Base-by-base conservation (phyloP, 2,888 invertebrate genomes). In the Branchellion lobata region DNA sequence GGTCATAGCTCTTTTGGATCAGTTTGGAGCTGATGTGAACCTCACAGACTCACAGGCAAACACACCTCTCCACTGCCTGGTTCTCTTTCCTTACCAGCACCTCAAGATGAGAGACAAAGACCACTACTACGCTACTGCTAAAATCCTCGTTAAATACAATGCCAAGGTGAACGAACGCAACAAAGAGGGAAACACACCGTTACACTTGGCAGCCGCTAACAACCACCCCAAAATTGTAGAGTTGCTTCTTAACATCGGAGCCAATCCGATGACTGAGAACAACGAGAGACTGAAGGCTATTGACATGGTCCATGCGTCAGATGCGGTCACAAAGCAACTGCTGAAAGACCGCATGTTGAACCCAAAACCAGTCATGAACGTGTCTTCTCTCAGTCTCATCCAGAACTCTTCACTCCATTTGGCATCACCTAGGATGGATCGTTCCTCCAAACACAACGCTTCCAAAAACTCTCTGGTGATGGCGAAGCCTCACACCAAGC, bases 101-200 rank as follows among this genome's bases (percentile, higher is more conserved):
- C 78, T 82, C 53, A 76, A 81, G 11, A 84, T 84, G 83, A 74
- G 83, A 53, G 83, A 84, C n/a, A 83, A 82, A 79, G 83, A 84
- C 24, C 79, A 83, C 68, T 84, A 83, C 79, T 82, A 80, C 57
- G 83, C 81, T n/a, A 80, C 82, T 21, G 84, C 84, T 0, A 77
- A 81, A 21, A 79, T 83, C 24, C 79, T 84, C 29, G 65, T 84
- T 1, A 83, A 82, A 61, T 81, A 78, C 68, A 65, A 81, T 0
- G 82, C 83, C 0, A 74, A 78, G 11, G 78, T 83, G 72, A 84
- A 84, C 36, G 83, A 82, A 74, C 83, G 83, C 79, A 84, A 84
- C 61, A 73, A 33, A 5, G 80, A 78, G 40, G 83, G 83, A 1
- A 82, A 83, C 47, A 82, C 84, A 0, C 82, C 84, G 5, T 78